Evolutionary conservation across 1,140 invertebrate species (phyloP), one percentile per base, ranked within the genome.

Genomic region (Lineus longissimus): DNA sequence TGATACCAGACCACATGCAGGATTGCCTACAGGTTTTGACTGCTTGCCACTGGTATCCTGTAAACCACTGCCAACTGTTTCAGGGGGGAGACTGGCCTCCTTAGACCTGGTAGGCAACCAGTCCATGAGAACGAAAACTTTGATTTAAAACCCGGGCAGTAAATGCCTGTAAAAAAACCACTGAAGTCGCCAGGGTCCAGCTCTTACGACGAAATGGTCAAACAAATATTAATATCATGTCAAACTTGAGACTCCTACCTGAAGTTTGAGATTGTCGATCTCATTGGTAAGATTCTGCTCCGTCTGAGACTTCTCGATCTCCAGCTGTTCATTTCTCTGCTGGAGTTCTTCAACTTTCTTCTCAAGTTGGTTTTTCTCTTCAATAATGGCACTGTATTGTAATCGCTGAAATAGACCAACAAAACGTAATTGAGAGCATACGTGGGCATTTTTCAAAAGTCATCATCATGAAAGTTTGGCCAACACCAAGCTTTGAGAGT

Each of bases 281-380:
- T 72, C 70, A 29, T 61, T 31, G 29, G 62, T 66, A 27, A 66
- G 45, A 9, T 62, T 31, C n/a, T 67, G 55, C 60, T 71, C 68
- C 29, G 33, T 41, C 17, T 65, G 27, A 1, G 33, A n/a, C 54
- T 72, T 72, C 23, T 68, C 64, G 2, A 63, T 25, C 31, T 61
- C 22, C 51, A 70, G 61, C 31, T 68, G 60, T 33, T 66, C 51
- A 40, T 70, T 69, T 62, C 72, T 69, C 51, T 71, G 65, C 57
- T 69, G 64, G 7, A 74, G 63, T 29, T 70, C 56, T 40, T 64
- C 64, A 22, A 68, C 63, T 27, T 68, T 57, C 40, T 67, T 65
- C 40, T 70, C 62, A 19, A 63, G 55, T 2, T 30, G 22, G 25
- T 33, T 41, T 19, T 36, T 25, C 30, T 61, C 60, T 30, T 61